A percentile compares a stretch with the other conserved stretches of the same genome.
phyloP scores from a whole-genome alignment of 2,113 vertebrate genomes.

The Gnathonemus longibarbis region DNA sequence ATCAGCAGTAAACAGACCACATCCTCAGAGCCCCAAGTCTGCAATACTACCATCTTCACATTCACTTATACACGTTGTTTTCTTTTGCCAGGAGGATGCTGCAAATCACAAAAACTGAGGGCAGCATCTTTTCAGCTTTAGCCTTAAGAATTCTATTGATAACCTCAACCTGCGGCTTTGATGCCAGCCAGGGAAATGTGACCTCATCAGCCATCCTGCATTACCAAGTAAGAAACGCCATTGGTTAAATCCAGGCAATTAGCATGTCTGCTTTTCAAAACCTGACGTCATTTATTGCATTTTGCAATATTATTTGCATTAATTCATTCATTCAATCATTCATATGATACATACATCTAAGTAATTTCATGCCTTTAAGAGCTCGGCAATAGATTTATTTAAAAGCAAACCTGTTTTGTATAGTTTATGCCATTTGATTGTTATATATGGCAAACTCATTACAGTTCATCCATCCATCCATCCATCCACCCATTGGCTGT shows the following conservation, averaged over 20 bases:
- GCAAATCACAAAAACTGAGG: not conserved
- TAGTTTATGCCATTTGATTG: not conserved
- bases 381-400: not conserved
- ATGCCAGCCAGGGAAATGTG: not conserved
- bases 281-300: not conserved
- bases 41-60: not conserved
- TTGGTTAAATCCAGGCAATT: not conserved
- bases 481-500: not conserved
- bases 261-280: not conserved
- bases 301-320: too few relatives aligned
- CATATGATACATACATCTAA: not conserved
- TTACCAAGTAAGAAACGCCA: not conserved
- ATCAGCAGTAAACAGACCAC: not conserved
- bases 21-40: not conserved
- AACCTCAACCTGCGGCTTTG: not conserved
- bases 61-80: not conserved
- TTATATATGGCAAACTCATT: not conserved
- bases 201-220: not conserved
- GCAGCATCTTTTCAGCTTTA: not conserved
- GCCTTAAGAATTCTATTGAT: not conserved
- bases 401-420: not conserved
- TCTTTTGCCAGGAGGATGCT: not conserved
- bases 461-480: not conserved
- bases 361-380: not conserved
- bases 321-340: not conserved